Evolutionary conservation across 2,888 invertebrate genomes (phyloP).

Genomic region (Amaurobius ferox): DNA sequence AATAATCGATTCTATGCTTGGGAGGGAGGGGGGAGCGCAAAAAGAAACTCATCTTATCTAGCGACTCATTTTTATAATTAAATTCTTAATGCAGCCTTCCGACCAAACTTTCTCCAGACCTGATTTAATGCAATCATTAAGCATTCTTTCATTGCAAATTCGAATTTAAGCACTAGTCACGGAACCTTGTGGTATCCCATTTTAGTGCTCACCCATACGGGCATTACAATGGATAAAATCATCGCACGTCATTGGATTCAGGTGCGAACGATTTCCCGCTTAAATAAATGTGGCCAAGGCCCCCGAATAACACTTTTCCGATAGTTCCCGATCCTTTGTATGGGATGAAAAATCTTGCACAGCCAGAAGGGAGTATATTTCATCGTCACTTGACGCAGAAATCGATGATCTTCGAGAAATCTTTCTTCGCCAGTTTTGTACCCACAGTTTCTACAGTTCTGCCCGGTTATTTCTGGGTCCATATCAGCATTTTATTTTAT

Average conservation of each 20-base stretch:
- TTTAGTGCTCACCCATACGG: too few relatives aligned
- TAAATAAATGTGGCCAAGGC: constrained; percentile 46
- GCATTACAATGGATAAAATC: background rate
- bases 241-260: constrained; percentile 29
- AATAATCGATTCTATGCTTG: too few relatives aligned
- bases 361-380: constrained; percentile 56
- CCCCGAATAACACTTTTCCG: constrained; percentile 59
- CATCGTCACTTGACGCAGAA: constrained; percentile 63
- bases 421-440: constrained; percentile 14
- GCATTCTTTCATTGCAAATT: too few relatives aligned
- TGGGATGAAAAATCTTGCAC: constrained; percentile 49
- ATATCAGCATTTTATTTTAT: background rate
- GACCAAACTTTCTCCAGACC: too few relatives aligned
- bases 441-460: background rate
- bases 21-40: too few relatives aligned
- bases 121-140: too few relatives aligned
- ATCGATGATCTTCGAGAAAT: constrained; percentile 40
- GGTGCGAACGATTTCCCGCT: constrained; percentile 22
- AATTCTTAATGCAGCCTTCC: too few relatives aligned
- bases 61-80: too few relatives aligned
- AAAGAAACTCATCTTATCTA: too few relatives aligned
- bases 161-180: too few relatives aligned
- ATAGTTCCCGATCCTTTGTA: constrained; percentile 60
- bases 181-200: too few relatives aligned
- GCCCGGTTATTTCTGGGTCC: background rate